Base-by-base conservation (phyloP, 2,888 invertebrate species). In the Mythimna impura region DNA sequence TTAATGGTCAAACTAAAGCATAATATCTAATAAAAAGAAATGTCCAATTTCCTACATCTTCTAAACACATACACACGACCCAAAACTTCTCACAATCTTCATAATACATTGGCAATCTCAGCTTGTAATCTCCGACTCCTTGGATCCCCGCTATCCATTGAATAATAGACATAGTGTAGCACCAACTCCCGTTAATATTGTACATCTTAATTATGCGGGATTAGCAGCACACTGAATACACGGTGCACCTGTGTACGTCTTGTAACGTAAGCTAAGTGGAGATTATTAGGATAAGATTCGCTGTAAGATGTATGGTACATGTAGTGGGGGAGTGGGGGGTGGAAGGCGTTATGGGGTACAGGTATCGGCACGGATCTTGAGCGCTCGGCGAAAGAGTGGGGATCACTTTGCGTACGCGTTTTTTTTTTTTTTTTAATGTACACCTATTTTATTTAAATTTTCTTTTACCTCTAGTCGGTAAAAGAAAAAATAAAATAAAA, bases 141-240 rank as follows among this genome's bases (percentile, higher is more conserved):
- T 77, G 72, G 66, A 69, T 81, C 73, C 75, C 60, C n/a, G 79
- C 36, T 75, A 81, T 81, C 85, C 86, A 85, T 86, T 92, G 91
- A 91, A 92, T 92, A 92, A 91, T 91, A 88, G 78, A 86, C 71
- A 73, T 57, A 78, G 81, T 72, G 85, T 81, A 88, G 87, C 88
- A 86, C 80, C 50, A 69, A 66, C 83, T 82, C 22, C 50, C 64
- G 81, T 86, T 86, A 86, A 86, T 86, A 86, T 86, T 86, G 86
- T 68, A 86, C 80, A 69, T 69, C 80, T 83, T 86, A 86, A 86
- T 86, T 86, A 86, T 83, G 83, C 77, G 4, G 86, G 86, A 86
- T 86, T 86, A 86, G 63, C 61, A 67, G 70, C 50, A 66, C 64
- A 68, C 60, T 68, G 74, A 67, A 36, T 80, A 54, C 34, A 71